Conservation (phyloP, 1,140 invertebrate species). For the Pissodes strobi region DNA sequence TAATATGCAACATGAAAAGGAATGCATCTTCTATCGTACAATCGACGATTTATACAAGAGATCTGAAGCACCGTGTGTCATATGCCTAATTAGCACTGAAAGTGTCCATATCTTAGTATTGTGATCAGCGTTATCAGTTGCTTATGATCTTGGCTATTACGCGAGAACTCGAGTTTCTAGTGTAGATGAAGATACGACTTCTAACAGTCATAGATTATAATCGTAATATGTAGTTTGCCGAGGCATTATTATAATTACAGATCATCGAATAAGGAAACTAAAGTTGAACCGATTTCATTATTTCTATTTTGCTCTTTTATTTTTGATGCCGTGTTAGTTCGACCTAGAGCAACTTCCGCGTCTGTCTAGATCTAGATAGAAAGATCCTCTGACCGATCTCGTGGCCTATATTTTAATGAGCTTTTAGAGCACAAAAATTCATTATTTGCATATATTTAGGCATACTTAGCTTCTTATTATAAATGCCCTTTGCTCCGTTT, state of each 20-base stretch:
- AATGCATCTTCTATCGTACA: neutral
- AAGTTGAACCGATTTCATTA: too few relatives aligned
- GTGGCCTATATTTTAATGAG: too few relatives aligned
- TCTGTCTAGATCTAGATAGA: too few relatives aligned
- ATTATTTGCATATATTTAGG: too few relatives aligned
- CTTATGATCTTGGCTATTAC: constrained; percentile 7
- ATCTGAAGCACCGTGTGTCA: constrained; percentile 11
- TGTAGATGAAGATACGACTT: constrained; percentile 5
- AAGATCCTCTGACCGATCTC: too few relatives aligned
- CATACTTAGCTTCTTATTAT: too few relatives aligned
- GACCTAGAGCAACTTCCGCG: too few relatives aligned
- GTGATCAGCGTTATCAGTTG: constrained; percentile 2
- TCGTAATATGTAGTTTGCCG: neutral
- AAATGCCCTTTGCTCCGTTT: too few relatives aligned
- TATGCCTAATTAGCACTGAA: constrained; percentile 14
- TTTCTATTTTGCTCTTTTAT: too few relatives aligned
- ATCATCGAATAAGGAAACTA: constrained; percentile 1
- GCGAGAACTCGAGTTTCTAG: neutral
- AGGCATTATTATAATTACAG: neutral
- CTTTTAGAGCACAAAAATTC: too few relatives aligned
- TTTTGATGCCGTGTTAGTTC: too few relatives aligned
- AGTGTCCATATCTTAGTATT: constrained; percentile 4
- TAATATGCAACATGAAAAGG: constrained; percentile 3
- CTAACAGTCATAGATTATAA: constrained; percentile 4
- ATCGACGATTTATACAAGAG: neutral